Evolutionary conservation across 2,888 invertebrate genomes (phyloP).

Genomic region (Cerastoderma edule): DNA sequence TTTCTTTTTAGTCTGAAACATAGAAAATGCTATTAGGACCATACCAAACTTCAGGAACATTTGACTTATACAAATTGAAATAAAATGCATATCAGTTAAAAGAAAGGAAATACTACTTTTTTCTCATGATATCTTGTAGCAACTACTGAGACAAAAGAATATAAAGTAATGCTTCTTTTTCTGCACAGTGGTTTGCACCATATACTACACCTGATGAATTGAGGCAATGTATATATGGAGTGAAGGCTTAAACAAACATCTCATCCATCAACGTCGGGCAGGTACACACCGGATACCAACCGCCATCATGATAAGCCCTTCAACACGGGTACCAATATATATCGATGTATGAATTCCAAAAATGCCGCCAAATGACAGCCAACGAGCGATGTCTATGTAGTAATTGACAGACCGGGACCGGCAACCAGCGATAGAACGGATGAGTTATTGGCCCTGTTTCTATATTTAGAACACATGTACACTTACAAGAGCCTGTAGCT

Average conservation of each 20-base stretch:
- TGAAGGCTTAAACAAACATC: neutral
- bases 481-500: too few relatives aligned
- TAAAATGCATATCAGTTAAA: too few relatives aligned
- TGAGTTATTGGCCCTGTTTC: too few relatives aligned
- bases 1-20: too few relatives aligned
- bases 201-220: too few relatives aligned
- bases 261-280: slow-evolving; percentile 10
- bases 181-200: neutral
- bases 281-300: neutral
- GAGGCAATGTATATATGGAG: too few relatives aligned
- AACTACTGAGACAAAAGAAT: slow-evolving; percentile 2
- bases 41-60: too few relatives aligned
- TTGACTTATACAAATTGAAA: too few relatives aligned
- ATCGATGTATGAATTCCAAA: slow-evolving; percentile 4
- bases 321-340: neutral
- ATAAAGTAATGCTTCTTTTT: neutral
- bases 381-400: neutral
- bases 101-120: too few relatives aligned
- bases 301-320: neutral
- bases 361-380: neutral
- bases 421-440: slow-evolving; percentile 1
- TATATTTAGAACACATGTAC: too few relatives aligned
- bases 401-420: slow-evolving; percentile 13
- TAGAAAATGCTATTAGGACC: too few relatives aligned
- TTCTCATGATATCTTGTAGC: too few relatives aligned